Base-by-base conservation (phyloP, 2,113 vertebrate genomes). In the Dunckerocampus dactyliophorus region DNA sequence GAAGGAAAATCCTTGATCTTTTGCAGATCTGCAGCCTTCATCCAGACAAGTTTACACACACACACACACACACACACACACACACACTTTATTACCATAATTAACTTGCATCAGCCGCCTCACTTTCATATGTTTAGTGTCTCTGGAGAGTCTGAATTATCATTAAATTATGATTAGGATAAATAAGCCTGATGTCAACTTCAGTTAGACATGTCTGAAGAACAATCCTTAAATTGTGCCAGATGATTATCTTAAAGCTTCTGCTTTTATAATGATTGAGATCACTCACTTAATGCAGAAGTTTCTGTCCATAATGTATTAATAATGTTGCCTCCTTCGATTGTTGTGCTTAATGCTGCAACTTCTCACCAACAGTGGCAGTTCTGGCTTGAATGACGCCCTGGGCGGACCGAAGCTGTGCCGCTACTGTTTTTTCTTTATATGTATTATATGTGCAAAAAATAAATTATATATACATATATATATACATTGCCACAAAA, bases 1-100 rank as follows among this genome's bases (percentile, higher is more conserved):
- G 5, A 39, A 39, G 7, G 37, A 39, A 39, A 39, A 8, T 39
- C 37, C 37, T 39, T 8, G n/a, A 47, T 5, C 15, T 47, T 47
- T 47, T 47, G 7, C 24, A 19, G 24, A 20, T 31, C 10, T 20
- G 54, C 54, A 56, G 37, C 54, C 42, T 56, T 56, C 64, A 47
- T 47, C 47, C 48, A 50, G 6, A 13, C 60, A 42, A 5, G 42
- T 55, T 68, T 47, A 21, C 67, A 74, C 76, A 74, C 80, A 52
- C 46, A n/a, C 43, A 79, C 43, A 58, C 45, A 12, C 65, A 72
- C 75, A 77, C 77, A 15, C 59, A 1, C 71, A 48, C 76, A 14
- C 59, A 1, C 71, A 48, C 78, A 64, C 69, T 82, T 80, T 67
- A 80, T 85, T 79, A 81, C 60, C 47, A 62, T 85, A 85, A 87